Conservation (phyloP, 2,888 invertebrate species). For the Archaeoteleia sp. region DNA sequence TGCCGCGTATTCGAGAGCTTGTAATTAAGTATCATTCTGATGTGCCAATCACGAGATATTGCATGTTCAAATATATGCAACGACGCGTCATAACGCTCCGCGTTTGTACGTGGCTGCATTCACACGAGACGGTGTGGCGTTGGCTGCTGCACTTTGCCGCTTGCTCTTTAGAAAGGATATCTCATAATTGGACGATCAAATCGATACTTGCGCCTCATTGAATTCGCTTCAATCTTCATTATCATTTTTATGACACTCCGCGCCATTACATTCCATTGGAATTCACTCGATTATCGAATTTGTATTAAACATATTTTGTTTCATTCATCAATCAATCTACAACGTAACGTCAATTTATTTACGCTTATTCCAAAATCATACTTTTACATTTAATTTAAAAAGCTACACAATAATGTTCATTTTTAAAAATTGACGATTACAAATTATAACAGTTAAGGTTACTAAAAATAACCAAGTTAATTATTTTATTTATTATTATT, state of each 20-base stretch:
- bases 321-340: too few relatives aligned
- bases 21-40: slow-evolving; percentile 4
- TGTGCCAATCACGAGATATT: slow-evolving; percentile 11
- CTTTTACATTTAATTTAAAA: too few relatives aligned
- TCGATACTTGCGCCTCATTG: slow-evolving; percentile 31
- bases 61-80: slow-evolving; percentile 6
- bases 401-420: too few relatives aligned
- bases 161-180: slow-evolving; percentile 9
- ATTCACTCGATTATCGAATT: slow-evolving; percentile 35
- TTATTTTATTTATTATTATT: too few relatives aligned
- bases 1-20: neutral
- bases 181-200: slow-evolving; percentile 22
- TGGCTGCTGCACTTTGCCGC: neutral
- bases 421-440: too few relatives aligned
- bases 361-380: too few relatives aligned
- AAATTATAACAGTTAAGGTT: too few relatives aligned
- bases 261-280: slow-evolving; percentile 28
- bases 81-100: neutral
- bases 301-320: neutral
- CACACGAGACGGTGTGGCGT: neutral
- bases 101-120: neutral
- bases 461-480: too few relatives aligned
- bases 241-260: slow-evolving; percentile 34
- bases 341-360: too few relatives aligned
- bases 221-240: slow-evolving; percentile 37